Evolutionary conservation across 2,888 invertebrate genomes (phyloP).

Genomic region (Himalopsyche kuldschensis): DNA sequence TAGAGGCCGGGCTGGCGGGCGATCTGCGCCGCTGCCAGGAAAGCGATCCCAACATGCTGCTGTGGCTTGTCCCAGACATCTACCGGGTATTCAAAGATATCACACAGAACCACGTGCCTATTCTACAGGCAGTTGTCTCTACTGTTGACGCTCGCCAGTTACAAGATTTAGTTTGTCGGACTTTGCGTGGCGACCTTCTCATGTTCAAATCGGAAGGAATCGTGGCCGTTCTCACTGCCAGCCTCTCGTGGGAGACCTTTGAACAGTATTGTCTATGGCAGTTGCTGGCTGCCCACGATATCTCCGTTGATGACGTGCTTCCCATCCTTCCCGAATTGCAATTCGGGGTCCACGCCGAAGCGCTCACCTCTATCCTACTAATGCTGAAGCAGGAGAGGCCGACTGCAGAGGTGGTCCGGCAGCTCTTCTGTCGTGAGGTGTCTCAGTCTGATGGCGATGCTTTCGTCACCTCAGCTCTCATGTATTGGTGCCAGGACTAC

Average conservation of each 20-base stretch:
- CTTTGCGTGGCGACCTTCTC: slow-evolving; percentile 83
- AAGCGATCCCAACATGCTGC: slow-evolving; percentile 84
- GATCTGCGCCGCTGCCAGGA: slow-evolving; percentile 89
- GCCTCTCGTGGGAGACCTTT: slow-evolving; percentile 93
- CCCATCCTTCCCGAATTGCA: slow-evolving; percentile 76
- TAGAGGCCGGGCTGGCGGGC: slow-evolving; percentile 71
- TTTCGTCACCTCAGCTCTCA: slow-evolving; percentile 88
- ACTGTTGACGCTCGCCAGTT: slow-evolving; percentile 88
- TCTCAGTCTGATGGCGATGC: slow-evolving; percentile 75
- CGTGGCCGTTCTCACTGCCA: slow-evolving; percentile 74
- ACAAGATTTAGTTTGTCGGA: slow-evolving; percentile 86
- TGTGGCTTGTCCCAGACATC: slow-evolving; percentile 90
- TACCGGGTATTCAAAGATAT: slow-evolving; percentile 88
- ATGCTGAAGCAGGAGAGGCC: slow-evolving; percentile 92
- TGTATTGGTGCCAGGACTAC: slow-evolving; percentile 93
- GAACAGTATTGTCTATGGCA: slow-evolving; percentile 99
- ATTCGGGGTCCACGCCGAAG: slow-evolving; percentile 87
- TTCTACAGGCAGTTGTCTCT: slow-evolving; percentile 87
- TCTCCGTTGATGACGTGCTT: slow-evolving; percentile 87
- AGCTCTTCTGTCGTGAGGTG: slow-evolving; percentile 75
- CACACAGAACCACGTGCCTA: slow-evolving; percentile 83
- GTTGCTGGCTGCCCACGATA: slow-evolving; percentile 89
- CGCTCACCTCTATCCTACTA: slow-evolving; percentile 84
- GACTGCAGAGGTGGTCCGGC: slow-evolving; percentile 80
- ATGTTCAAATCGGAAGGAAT: slow-evolving; percentile 82